A percentile compares a stretch with the other conserved stretches of the same genome.
These are phyloP conservation scores for Chinchilla lanigera DNA, from an alignment of 2,113 vertebrate genomes.

Conservation along the genomic window DNA sequence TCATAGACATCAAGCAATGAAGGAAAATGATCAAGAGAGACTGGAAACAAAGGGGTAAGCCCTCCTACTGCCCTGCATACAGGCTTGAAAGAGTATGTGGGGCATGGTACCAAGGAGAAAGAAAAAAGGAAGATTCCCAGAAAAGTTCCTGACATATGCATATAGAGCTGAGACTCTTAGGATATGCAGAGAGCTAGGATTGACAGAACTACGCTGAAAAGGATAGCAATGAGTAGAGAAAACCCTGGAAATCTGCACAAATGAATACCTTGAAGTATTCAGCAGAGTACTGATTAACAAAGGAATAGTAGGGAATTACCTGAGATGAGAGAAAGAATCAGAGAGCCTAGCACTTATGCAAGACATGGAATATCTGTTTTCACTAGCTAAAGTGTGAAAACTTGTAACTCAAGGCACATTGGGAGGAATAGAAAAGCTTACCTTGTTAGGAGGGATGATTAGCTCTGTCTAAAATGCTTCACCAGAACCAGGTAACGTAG, in stretches of 20 bases:
- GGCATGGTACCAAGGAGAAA: not conserved
- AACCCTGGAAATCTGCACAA: not conserved
- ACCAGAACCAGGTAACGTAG: not conserved
- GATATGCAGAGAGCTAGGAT: not conserved
- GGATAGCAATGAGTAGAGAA: not conserved
- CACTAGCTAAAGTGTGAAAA: not conserved
- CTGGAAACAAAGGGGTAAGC: not conserved
- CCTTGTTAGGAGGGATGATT: not conserved
- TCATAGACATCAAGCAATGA: not conserved
- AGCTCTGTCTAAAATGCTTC: not conserved
- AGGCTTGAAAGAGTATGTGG: not conserved
- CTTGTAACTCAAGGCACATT: not conserved
- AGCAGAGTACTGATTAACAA: not conserved
- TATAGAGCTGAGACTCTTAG: not conserved
- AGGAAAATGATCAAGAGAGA: not conserved
- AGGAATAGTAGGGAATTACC: not conserved
- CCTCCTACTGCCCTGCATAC: fast-evolving
- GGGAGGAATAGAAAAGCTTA: not conserved
- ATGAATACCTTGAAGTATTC: not conserved
- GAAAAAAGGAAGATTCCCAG: not conserved
- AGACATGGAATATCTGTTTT: not conserved
- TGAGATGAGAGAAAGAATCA: not conserved
- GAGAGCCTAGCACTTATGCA: not conserved
- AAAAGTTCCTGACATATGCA: not conserved
- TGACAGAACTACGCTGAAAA: not conserved